A percentile compares a stretch with the other conserved stretches of the same genome.
Conservation (phyloP, 2,888 invertebrate species). For the Podotricha telesiphe region DNA sequence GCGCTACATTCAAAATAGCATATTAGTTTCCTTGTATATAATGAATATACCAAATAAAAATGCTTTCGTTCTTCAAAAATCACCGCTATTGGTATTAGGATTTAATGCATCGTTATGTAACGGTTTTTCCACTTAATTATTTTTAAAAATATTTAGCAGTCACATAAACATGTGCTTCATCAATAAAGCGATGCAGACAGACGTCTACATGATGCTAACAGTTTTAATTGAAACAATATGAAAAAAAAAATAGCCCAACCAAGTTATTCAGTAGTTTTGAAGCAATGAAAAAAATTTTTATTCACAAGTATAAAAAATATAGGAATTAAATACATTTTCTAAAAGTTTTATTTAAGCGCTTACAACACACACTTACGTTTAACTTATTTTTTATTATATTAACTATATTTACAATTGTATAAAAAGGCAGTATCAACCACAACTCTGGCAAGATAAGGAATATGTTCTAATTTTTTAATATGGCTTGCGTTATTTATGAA, state of each 20-base stretch:
- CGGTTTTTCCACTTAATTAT: not conserved
- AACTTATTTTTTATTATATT: slow-evolving; percentile 47
- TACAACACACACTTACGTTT: slow-evolving; percentile 35
- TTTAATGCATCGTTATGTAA: not conserved
- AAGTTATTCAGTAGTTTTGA: too few relatives aligned
- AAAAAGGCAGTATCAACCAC: slow-evolving; percentile 79
- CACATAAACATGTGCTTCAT: slow-evolving; percentile 81
- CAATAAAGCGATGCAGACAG: slow-evolving; percentile 76
- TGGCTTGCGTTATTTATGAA: slow-evolving; percentile 74
- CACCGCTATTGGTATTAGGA: not conserved
- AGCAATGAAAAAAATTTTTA: not conserved
- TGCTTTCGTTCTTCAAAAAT: not conserved
- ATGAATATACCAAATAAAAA: not conserved
- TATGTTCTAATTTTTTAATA: slow-evolving; percentile 79
- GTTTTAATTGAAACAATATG: slow-evolving; percentile 17
- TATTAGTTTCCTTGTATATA: not conserved
- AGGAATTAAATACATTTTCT: not conserved
- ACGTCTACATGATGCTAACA: slow-evolving; percentile 74
- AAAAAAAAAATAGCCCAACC: too few relatives aligned
- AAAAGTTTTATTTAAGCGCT: slow-evolving; percentile 29
- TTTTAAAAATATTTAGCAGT: slow-evolving; percentile 53
- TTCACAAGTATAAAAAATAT: not conserved
- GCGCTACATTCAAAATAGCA: slow-evolving; percentile 49
- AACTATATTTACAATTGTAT: slow-evolving; percentile 73
- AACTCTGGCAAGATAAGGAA: slow-evolving; percentile 82